phyloP scores from a whole-genome alignment of 2,888 invertebrate genomes.

The Uropetala carovei region DNA sequence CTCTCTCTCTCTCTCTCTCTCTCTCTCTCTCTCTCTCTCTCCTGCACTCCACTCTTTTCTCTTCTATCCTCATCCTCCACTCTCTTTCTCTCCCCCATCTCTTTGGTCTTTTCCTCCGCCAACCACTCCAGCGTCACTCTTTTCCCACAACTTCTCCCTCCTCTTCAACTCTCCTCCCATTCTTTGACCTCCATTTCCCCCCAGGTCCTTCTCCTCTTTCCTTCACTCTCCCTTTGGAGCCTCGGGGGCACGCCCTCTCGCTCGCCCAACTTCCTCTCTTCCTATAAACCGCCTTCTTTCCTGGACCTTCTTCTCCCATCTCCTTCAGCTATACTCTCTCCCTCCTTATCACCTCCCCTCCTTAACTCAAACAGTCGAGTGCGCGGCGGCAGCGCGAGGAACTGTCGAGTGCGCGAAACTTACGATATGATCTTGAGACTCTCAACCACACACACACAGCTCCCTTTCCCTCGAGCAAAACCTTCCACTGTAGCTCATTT shows the following conservation, averaged over 20 bases:
- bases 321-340: background rate
- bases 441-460: background rate
- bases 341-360: background rate
- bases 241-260: too few species aligned
- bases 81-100: background rate
- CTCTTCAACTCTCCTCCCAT: too few species aligned
- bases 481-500: background rate
- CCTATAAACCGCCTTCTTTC: too few species aligned
- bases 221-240: too few species aligned
- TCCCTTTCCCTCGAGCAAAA: background rate
- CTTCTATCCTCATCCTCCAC: background rate
- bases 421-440: background rate
- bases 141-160: too few species aligned
- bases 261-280: too few species aligned
- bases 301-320: background rate
- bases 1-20: background rate
- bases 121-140: too few species aligned
- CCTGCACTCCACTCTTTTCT: background rate
- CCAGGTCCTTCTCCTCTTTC: too few species aligned
- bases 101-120: too few species aligned
- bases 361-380: constrained; percentile 3
- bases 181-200: too few species aligned
- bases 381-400: background rate
- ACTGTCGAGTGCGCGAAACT: background rate
- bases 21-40: background rate